Base-by-base conservation (phyloP, 2,888 invertebrate species). In the Salpingus planirostris region DNA sequence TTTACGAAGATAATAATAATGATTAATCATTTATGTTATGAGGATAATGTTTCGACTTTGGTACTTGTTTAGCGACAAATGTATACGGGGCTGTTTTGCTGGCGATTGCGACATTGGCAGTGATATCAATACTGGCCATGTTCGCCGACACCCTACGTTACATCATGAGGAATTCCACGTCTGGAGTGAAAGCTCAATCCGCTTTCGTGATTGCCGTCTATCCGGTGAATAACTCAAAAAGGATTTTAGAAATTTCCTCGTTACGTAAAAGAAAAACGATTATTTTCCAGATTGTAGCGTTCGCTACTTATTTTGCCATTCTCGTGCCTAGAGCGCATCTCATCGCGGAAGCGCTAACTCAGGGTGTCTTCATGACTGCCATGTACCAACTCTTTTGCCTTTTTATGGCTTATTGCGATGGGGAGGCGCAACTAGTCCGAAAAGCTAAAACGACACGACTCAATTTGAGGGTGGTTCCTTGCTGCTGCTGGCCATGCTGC, bases 401-500 rank as follows among this genome's bases (percentile, higher is more conserved):
- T 39, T 66, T 80, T 45, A 66, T 82, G 15, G 74, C 75, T 3
- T 78, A 78, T 48, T 73, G 74, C 40, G 78, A 76, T 0, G 78
- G 78, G 1, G 68, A 68, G 38, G 72, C 73, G 6, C 71, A 74
- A 53, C 58, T 78, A 5, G 66, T 76, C 36, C 68, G 73, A 43
- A 66, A 66, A 36, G 67, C 74, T 1, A 71, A 73, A 49, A 73
- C 74, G 2, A 67, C 70, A 40, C 62, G 67, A 4, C 58, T 82
- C 49, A 73, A 73, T 56, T 69, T 77, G 8, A 66, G 71, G 51
- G 77, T 78, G 4, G 69, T 73, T 13, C 83, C 83, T 1, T 81
- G 80, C 55, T 83, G 83, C 57, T 83, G 82, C 52, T 80, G 77
- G 76, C 81, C 81, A 1, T 78, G 78, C 50, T 78, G 76, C 46